Base-by-base conservation (phyloP, 2,797 vertebrate species). In the Chrosomus eos region DNA sequence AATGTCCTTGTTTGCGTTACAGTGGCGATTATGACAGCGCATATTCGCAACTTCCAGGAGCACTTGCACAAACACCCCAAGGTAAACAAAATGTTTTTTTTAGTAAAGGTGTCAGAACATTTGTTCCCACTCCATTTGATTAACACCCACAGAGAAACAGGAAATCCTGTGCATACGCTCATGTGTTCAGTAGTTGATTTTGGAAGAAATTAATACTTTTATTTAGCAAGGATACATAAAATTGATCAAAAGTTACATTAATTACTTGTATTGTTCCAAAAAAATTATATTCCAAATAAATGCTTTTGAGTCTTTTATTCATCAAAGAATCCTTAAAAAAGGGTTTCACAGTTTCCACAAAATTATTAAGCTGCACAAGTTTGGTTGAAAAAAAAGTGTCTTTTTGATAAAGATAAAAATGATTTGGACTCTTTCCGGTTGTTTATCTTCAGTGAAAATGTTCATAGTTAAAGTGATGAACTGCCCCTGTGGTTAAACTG, bases 11-110 rank as follows among this genome's bases (percentile, higher is more conserved):
- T 23, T 74, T 90, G 89, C 85, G 1, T 81, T 64, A 21, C 90
- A 99, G 98, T 98, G 91, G 96, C 98, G 58, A 1, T 91, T 78
- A 83, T 99, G 94, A 99, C 97, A 0, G 94, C 96, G 85, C 96
- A 83, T 91, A 99, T 99, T 62, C 95, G 94, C 79, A 97, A 94
- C 85, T 95, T 91, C 8, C 96, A 97, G 90, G 97, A 98, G 76
- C 98, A 99, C 85, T 91, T 99, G 88, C 95, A 95, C 38, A 95
- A 91, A 88, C 96, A 99, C 88, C 95, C 91, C 84, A 98, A 98
- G 96, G 98, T 98, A 93, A 92, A 80, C 73, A 7, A 14, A 68
- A 19, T 7, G 11, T 5, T 53, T 70, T 33, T 75, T 38, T 66
- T 48, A 66, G 74, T 80, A 85, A 83, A 82, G 73, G 83, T 76